phyloP scores from a whole-genome alignment of 2,797 vertebrate genomes.

The Acestrorhynchus altus region DNA sequence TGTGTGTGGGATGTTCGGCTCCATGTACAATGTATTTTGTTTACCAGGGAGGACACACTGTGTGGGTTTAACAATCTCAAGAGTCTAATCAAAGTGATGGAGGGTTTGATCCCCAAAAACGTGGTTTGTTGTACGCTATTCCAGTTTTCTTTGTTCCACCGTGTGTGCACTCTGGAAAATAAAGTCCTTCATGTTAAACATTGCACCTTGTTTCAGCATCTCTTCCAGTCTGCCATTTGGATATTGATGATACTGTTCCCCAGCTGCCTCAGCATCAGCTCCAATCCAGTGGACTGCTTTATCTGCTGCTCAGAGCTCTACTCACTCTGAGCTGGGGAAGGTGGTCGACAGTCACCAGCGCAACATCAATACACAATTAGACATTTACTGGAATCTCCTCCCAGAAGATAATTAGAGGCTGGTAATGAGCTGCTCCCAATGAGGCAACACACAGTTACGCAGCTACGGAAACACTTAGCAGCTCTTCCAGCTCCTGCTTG shows the following conservation, averaged over 20 bases:
- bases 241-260: conserved; percentile 10
- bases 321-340: conserved; percentile 51
- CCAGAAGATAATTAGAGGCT: conserved; percentile 76
- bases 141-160: too few relatives aligned
- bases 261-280: neutral
- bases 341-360: conserved; percentile 75
- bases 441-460: conserved; percentile 20
- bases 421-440: conserved; percentile 76
- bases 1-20: too few relatives aligned
- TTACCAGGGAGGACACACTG: too few relatives aligned
- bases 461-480: conserved; percentile 60
- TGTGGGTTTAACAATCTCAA: too few relatives aligned
- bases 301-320: conserved; percentile 66
- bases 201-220: conserved; percentile 20
- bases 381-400: conserved; percentile 71
- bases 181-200: conserved; percentile 1
- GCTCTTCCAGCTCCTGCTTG: neutral
- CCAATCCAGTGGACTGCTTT: conserved; percentile 51
- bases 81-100: too few relatives aligned
- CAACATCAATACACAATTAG: conserved; percentile 84
- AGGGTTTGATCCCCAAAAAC: neutral
- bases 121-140: too few relatives aligned
- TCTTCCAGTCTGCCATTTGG: conserved; percentile 9
- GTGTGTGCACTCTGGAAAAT: neutral
- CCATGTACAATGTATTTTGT: too few relatives aligned